Evolutionary conservation across 2,797 vertebrate species (phyloP).

Genomic region (Scolopax bukidnonensis): DNA sequence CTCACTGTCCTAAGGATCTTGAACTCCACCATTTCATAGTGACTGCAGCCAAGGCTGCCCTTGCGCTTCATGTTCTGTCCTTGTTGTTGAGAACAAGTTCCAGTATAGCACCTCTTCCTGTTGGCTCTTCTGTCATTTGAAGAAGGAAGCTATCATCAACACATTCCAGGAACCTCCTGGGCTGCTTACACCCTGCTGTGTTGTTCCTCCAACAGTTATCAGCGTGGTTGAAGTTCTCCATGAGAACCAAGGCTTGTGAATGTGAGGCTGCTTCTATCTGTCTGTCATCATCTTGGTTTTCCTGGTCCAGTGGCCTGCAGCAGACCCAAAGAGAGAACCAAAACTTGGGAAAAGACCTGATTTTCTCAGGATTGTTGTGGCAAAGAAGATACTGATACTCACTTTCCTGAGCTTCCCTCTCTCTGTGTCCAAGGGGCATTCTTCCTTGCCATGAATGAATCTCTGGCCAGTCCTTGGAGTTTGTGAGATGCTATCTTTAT

Average conservation of each 20-base stretch:
- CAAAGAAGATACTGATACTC: not conserved
- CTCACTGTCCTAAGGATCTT: not conserved
- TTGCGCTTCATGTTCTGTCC: not conserved
- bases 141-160: not conserved
- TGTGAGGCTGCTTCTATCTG: not conserved
- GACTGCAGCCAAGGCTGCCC: not conserved
- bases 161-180: not conserved
- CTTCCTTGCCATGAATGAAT: not conserved
- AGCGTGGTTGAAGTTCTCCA: not conserved
- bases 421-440: not conserved
- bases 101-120: not conserved
- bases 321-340: not conserved
- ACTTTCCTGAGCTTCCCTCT: not conserved
- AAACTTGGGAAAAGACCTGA: not conserved
- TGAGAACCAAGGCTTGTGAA: not conserved
- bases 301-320: not conserved
- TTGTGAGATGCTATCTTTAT: rapidly evolving
- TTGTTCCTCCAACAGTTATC: not conserved
- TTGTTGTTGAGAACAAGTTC: not conserved
- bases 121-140: not conserved
- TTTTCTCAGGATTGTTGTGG: not conserved
- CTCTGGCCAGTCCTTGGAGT: not conserved
- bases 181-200: not conserved
- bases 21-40: not conserved
- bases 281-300: not conserved